Conservation (phyloP, 2,113 vertebrate genomes). For the Eclectus roratus region DNA sequence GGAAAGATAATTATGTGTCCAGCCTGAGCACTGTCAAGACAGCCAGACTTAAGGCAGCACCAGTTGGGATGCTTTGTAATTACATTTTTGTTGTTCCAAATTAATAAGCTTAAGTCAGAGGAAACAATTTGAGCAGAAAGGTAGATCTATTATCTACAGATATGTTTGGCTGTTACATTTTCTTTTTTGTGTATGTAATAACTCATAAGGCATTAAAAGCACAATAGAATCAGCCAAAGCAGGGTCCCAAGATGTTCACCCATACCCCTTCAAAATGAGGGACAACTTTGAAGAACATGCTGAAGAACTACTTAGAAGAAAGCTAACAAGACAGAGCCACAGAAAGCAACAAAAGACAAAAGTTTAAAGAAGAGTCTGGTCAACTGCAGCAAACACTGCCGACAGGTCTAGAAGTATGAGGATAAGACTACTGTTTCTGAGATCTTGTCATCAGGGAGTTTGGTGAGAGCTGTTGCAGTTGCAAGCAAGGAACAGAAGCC, state of each 20-base stretch:
- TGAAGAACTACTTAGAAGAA: neutral
- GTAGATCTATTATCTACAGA: neutral
- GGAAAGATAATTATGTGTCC: neutral
- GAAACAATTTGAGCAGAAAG: neutral
- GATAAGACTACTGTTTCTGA: conserved; percentile 57
- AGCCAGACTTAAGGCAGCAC: neutral
- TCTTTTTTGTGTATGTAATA: neutral
- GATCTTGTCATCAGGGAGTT: conserved; percentile 51
- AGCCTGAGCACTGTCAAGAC: neutral
- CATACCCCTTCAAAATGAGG: neutral
- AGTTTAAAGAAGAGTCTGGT: neutral
- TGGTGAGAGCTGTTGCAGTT: conserved; percentile 46
- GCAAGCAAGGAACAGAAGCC: conserved; percentile 50
- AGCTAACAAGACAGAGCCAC: neutral
- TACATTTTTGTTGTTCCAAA: neutral
- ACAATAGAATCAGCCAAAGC: neutral
- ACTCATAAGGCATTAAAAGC: neutral
- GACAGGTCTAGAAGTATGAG: conserved; percentile 47
- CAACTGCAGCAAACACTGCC: conserved; percentile 3
- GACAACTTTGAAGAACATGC: neutral
- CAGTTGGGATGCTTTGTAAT: neutral
- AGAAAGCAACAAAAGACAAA: neutral
- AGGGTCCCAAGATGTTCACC: neutral
- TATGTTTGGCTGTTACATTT: neutral
- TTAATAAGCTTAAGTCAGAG: neutral